Base-by-base conservation (phyloP, 2,888 invertebrate species). In the Barypeithes pellucidus region DNA sequence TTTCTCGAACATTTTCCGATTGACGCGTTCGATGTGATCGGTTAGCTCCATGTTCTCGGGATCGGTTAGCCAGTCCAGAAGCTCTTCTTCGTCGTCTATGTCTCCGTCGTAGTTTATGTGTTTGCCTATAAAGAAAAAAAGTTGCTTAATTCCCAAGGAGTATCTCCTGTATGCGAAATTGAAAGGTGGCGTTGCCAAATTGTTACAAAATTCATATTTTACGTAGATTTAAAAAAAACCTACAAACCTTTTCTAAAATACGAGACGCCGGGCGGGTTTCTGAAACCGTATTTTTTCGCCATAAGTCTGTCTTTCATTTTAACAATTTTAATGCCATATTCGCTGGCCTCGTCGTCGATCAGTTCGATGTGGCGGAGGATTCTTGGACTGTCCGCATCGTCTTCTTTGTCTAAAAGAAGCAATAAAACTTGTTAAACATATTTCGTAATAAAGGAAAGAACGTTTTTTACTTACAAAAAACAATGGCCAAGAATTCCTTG, bases 21-120 rank as follows among this genome's bases (percentile, higher is more conserved):
- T 97, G 12, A 97, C 96, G 83, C 94, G 91, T 85, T 97, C 97
- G 66, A 97, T 97, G 79, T 95, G 94, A 86, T 97, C 97, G 4
- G 94, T 95, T 73, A 96, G 88, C 86, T 97, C 96, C 96, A 97
- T 96, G 80, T 96, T 97, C 81, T 95, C 94, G 0, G 96, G 96
- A 84, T 96, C 94, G 0, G 96, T 97, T 12, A 97, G 86, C 96
- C 96, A 97, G 83, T 97, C 97, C 33, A 97, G 88, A 69, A 95
- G 90, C 81, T 92, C 92, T 86, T 95, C 95, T 84, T 96, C 96
- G 80, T 96, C 96, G 80, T 96, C 95, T 75, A 97, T 94, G 80
- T 97, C 96, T 12, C 96, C 96, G 81, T 96, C 96, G 82, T 96
- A 97, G 83, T 96, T 96, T 14, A 96, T 95, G 75, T 92, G 91